Base-by-base conservation (phyloP, 2,113 vertebrate genomes). In the Psittacula cyanocephala region DNA sequence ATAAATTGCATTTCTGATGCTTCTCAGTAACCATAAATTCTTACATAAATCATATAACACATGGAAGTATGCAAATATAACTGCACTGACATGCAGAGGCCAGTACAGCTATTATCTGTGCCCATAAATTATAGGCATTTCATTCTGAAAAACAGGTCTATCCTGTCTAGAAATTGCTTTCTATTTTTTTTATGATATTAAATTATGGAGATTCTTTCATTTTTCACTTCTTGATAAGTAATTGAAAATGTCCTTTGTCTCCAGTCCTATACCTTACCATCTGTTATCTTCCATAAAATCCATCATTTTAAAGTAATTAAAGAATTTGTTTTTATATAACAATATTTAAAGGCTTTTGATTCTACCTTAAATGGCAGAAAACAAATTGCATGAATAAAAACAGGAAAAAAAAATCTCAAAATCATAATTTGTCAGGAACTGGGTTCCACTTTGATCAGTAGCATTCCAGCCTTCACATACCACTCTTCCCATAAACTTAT, bases 381-480 rank as follows among this genome's bases (percentile, higher is more conserved):
- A 55, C 6, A 64, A 29, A 41, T n/a, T 80, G 10, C 25, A 50
- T 50, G 28, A 93, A 81, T 25, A 43, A 2, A 80, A 55, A 33
- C 20, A 29, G 20, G 7, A 57, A 78, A 67, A 78, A 67, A 78
- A 67, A 37, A 5, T 33, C 33, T 39, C 14, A 47, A 52, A 88
- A 33, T 0, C 4, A n/a, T 57, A 0, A 25, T 67, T 57, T 81
- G 3, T 41, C 17, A 79, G 16, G 31, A 62, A 15, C 23, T 17
- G 13, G 0, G 5, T 53, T 81, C 14, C 3, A 77, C 25, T 50
- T 69, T 17, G 2, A 55, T 77, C 14, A 25, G 10, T 13, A 69
- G 9, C 11, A 37, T 65, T 81, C 57, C 25, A 84, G 9, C 9
- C 10, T 65, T 65, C 23, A 31, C 6, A n/a, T 22, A 69, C 2